Conservation (phyloP, 2,113 vertebrate genomes). For the Saccopteryx bilineata region DNA sequence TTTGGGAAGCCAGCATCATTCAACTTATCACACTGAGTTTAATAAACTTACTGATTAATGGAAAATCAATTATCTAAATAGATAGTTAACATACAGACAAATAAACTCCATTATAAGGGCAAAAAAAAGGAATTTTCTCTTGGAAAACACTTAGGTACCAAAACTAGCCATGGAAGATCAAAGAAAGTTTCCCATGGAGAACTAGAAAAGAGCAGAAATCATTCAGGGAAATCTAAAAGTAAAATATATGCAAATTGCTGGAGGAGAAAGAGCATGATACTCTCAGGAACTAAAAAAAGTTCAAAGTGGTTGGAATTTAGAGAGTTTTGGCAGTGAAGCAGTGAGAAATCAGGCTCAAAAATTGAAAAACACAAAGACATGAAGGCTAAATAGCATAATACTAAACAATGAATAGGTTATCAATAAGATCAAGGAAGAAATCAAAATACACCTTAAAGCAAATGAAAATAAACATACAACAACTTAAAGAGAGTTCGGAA, state of each 20-base stretch:
- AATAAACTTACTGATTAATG: not conserved
- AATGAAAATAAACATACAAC: not conserved
- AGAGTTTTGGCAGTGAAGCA: not conserved
- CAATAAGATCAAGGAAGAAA: not conserved
- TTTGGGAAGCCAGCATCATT: not conserved
- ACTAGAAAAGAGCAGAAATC: not conserved
- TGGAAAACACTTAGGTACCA: not conserved
- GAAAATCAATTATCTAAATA: not conserved
- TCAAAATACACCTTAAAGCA: not conserved
- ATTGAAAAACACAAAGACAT: not conserved
- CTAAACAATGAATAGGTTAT: not conserved
- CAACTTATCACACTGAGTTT: not conserved
- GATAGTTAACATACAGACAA: not conserved
- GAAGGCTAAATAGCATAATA: not conserved
- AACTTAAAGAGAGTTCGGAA: not conserved
- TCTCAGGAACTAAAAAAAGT: conserved; percentile 2
- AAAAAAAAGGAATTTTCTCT: not conserved
- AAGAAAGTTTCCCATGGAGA: not conserved
- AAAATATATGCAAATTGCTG: not conserved
- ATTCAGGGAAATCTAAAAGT: not conserved
- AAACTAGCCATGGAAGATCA: not conserved
- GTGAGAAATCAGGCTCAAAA: not conserved
- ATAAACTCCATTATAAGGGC: not conserved
- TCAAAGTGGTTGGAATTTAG: not conserved
- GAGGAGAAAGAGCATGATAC: not conserved